Percentiles rank a stretch among this genome's conserved stretches.
Evolutionary conservation across 2,113 vertebrate species (phyloP).

Genomic region (Gavia stellata): DNA sequence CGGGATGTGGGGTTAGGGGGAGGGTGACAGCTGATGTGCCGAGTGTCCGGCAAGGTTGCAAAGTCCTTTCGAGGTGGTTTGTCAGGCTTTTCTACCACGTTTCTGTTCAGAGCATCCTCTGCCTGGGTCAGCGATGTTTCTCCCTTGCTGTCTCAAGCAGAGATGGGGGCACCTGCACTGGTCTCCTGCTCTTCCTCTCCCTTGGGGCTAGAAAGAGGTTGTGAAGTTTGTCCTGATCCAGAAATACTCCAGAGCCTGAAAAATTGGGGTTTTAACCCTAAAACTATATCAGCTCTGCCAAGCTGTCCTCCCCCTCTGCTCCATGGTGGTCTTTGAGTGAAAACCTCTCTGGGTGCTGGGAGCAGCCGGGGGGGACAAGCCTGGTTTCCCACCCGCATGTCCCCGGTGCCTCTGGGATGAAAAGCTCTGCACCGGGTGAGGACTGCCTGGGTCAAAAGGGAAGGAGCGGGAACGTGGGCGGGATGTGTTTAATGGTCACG

Average conservation of each 20-base stretch:
- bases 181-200: not conserved
- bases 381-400: not conserved
- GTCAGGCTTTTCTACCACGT: not conserved
- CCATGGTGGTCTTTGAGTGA: not conserved
- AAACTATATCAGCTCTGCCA: not conserved
- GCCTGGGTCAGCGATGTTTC: not conserved
- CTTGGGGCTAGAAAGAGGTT: not conserved
- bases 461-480: not conserved
- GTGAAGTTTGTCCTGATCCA: not conserved
- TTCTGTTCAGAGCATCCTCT: not conserved
- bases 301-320: not conserved
- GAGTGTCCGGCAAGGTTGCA: not conserved
- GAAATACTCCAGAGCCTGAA: not conserved
- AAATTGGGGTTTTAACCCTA: not conserved
- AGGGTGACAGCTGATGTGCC: not conserved
- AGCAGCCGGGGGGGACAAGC: accelerated
- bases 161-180: not conserved
- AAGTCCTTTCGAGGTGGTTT: not conserved
- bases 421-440: not conserved
- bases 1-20: accelerated
- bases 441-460: not conserved
- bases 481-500: not conserved
- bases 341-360: too few relatives aligned
- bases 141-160: not conserved
- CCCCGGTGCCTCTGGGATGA: not conserved